phyloP scores from a whole-genome alignment of 2,888 invertebrate species.

The Rhagonycha fulva region DNA sequence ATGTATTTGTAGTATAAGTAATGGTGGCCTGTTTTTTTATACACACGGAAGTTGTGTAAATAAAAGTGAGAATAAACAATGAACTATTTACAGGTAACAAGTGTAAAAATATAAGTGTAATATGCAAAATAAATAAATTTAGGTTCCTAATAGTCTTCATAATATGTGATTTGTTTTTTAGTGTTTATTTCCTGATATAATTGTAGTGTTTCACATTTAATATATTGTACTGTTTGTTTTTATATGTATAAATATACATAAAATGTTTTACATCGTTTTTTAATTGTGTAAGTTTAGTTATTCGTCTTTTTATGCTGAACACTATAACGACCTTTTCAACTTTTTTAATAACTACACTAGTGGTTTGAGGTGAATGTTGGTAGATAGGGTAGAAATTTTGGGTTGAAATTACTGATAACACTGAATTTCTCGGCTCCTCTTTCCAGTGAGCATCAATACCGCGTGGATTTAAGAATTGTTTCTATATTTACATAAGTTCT shows the following conservation, averaged over 20 bases:
- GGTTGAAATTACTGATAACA: no score
- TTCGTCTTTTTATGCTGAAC: no score
- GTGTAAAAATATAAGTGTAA: not conserved
- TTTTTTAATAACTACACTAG: no score
- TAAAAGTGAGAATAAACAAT: slow-evolving; percentile 10
- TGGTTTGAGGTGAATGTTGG: no score
- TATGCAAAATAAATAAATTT: slow-evolving; percentile 18
- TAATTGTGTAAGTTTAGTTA: not conserved
- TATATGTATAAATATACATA: not conserved
- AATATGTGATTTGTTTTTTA: slow-evolving; percentile 25
- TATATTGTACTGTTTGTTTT: slow-evolving; percentile 33
- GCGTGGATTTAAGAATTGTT: no score
- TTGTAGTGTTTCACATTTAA: slow-evolving; percentile 30
- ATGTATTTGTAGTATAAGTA: slow-evolving; percentile 6
- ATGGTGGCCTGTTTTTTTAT: slow-evolving; percentile 13
- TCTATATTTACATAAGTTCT: no score
- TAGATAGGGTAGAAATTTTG: no score
- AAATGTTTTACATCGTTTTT: not conserved
- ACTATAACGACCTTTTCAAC: no score
- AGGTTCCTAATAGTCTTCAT: slow-evolving; percentile 31
- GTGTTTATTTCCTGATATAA: slow-evolving; percentile 30
- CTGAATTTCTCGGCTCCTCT: no score
- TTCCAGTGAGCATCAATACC: no score
- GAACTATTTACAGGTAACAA: slow-evolving; percentile 2
- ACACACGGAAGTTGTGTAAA: not conserved